Evolutionary conservation across 2,888 invertebrate species (phyloP).

Genomic region (Cerceris ruficornis): DNA sequence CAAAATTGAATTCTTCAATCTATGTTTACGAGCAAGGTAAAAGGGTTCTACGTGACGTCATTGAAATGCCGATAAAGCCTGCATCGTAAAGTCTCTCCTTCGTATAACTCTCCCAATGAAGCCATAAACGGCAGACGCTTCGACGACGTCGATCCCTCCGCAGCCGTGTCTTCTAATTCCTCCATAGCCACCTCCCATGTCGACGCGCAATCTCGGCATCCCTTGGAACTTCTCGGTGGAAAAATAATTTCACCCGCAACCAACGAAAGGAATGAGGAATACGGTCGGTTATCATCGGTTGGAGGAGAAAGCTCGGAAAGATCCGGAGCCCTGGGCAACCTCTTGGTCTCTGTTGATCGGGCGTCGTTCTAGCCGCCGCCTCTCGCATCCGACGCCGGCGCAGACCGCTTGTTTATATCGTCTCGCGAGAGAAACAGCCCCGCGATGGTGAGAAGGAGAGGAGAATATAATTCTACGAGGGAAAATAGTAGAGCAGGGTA

Average conservation of each 20-base stretch:
- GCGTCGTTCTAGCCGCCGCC: constrained; percentile 59
- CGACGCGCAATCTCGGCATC: too few relatives aligned
- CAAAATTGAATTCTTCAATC: too few relatives aligned
- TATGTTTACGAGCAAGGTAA: not conserved
- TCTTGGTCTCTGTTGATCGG: constrained; percentile 56
- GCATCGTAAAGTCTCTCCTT: constrained; percentile 26
- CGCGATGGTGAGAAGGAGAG: constrained; percentile 14
- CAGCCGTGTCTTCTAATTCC: too few relatives aligned
- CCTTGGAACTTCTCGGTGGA: not conserved
- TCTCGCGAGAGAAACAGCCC: constrained; percentile 46
- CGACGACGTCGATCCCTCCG: not conserved
- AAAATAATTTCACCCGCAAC: not conserved
- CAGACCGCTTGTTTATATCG: constrained; percentile 75
- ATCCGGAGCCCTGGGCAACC: constrained; percentile 35
- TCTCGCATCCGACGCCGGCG: constrained; percentile 66
- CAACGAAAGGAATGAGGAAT: not conserved
- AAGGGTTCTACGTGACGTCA: constrained; percentile 28
- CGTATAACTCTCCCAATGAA: constrained; percentile 6
- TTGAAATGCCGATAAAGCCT: constrained; percentile 30
- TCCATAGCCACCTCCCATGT: too few relatives aligned
- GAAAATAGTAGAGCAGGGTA: constrained; percentile 24
- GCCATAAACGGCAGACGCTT: constrained; percentile 29
- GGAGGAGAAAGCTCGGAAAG: constrained; percentile 12
- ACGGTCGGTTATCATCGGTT: not conserved
- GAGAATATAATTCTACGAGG: constrained; percentile 21